These are phyloP conservation scores for Scylla paramamosain DNA, from an alignment of 1,140 invertebrate genomes.

Conservation along the genomic window DNA sequence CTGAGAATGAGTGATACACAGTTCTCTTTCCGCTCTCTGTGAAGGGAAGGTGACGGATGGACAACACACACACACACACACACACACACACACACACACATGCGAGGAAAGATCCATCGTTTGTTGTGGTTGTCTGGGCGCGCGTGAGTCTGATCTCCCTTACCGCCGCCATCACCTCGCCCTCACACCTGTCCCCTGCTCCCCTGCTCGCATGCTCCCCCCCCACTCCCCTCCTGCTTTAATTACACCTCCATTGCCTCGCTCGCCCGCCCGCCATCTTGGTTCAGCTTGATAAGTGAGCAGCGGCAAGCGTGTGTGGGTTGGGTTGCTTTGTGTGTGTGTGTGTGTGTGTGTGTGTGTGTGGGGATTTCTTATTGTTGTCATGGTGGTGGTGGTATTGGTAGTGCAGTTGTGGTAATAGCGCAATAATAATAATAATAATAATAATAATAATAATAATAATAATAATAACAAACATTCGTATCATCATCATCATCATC, in stretches of 20 bases:
- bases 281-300: neutral
- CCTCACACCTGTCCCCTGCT: neutral
- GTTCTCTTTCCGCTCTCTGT: neutral
- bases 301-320: neutral
- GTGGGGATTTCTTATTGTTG: no score
- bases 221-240: neutral
- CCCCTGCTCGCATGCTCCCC: neutral
- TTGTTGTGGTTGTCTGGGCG: neutral
- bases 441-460: neutral
- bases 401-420: no score
- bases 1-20: no score
- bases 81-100: neutral
- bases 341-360: no score
- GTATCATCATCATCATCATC: neutral
- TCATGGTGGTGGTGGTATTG: no score
- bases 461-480: neutral
- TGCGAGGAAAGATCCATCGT: neutral
- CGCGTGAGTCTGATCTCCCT: neutral
- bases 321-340: no score
- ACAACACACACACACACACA: neutral
- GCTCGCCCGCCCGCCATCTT: neutral
- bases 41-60: neutral
- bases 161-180: neutral
- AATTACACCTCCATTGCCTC: neutral
- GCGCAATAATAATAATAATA: neutral